Base-by-base conservation (phyloP, 2,113 vertebrate genomes). In the Mormoops blainvillei region DNA sequence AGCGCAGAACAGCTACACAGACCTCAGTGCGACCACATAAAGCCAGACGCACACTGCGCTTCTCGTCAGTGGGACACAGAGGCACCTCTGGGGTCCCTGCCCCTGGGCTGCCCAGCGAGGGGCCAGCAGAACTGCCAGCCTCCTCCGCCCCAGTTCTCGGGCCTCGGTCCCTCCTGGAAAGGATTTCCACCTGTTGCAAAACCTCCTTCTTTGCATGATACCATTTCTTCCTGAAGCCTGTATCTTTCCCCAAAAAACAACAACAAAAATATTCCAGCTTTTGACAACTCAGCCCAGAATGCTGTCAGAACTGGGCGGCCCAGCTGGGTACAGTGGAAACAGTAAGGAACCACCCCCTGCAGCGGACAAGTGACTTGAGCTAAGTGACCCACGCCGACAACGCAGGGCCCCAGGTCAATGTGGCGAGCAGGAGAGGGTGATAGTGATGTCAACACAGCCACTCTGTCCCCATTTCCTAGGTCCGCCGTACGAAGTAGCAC, bases 401-500 rank as follows among this genome's bases (percentile, higher is more conserved):
- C 33, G 0, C 13, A 20, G 56, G 36, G 48, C 48, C 15, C n/a
- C 0, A 12, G 26, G 58, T 6, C 8, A 14, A 52, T 7, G 36
- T 1, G 4, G 48, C 45, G 4, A 28, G 19, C 7, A 5, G 6
- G 36, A 19, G 11, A 13, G 26, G 26, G 16, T 61, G 4, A 0
- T 0, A 2, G 86, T 12, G 54, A 22, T 20, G 28, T 24, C 63
- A 1, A 1, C 4, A 4, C 0, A 2, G 61, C 41, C 2, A 3
- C 36, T 1, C 12, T 2, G 22, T 13, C 41, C 16, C 41, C 20
- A 0, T 41, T 54, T 63, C 20, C 68, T 10, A 7, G 86, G 43
- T 9, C n/a, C 4, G 13, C 26, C 0, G 2, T 0, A 4, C 14
- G 1, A 58, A 31, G 26, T 1, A 1, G 41, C 16, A 0, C 38